Conservation (phyloP, 2,888 invertebrate species). For the Cryptocheilus praepositus region DNA sequence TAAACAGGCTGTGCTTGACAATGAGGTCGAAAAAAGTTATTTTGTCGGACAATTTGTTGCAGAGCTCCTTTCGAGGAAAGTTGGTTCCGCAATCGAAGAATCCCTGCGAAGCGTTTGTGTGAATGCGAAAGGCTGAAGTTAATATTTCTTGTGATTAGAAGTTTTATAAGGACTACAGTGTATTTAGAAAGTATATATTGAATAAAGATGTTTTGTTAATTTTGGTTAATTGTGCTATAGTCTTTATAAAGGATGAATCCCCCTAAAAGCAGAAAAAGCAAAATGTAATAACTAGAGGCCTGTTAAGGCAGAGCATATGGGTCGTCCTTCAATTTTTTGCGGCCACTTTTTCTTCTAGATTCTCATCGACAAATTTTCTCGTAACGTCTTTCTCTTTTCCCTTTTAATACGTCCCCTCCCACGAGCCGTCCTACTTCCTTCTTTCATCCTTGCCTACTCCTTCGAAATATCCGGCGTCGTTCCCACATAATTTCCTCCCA, state of each 20-base stretch:
- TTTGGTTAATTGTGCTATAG: too few relatives aligned
- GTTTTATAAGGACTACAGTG: too few relatives aligned
- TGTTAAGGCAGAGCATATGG: slow-evolving; percentile 45
- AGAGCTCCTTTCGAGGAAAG: slow-evolving; percentile 1
- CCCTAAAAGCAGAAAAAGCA: too few relatives aligned
- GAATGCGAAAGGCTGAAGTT: too few relatives aligned
- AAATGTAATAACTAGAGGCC: slow-evolving; percentile 55
- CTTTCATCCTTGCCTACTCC: slow-evolving; percentile 6
- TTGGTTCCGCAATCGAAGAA: too few relatives aligned
- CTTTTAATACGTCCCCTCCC: slow-evolving; percentile 29
- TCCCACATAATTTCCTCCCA: slow-evolving; percentile 31
- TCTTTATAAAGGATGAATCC: too few relatives aligned
- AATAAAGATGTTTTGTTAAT: too few relatives aligned
- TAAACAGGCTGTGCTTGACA: too few relatives aligned
- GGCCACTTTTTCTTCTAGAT: slow-evolving; percentile 22
- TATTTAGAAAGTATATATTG: too few relatives aligned
- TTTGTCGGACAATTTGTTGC: slow-evolving; percentile 14
- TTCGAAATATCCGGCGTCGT: slow-evolving; percentile 21
- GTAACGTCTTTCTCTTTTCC: slow-evolving; percentile 19
- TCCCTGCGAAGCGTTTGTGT: neutral
- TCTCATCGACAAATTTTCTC: slow-evolving; percentile 24
- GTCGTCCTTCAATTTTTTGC: slow-evolving; percentile 36
- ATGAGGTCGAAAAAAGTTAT: slow-evolving; percentile 28
- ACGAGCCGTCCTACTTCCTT: slow-evolving; percentile 32
- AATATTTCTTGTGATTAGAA: too few relatives aligned